These are phyloP conservation scores for Caenorhabditis afra DNA, from an alignment of 2,888 invertebrate genomes.

Conservation along the genomic window DNA sequence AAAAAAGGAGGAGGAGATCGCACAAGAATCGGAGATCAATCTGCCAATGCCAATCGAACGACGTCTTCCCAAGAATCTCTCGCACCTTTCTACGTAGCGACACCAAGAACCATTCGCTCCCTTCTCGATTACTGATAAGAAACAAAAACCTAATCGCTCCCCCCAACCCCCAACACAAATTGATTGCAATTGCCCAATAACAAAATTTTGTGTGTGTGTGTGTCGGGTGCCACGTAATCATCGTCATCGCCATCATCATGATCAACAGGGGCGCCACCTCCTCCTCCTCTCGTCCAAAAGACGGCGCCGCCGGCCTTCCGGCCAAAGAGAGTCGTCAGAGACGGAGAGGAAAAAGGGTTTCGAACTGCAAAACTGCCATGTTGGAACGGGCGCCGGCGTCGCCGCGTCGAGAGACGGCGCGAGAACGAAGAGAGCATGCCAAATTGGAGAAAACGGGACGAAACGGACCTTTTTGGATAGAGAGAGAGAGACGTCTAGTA, in stretches of 20 bases:
- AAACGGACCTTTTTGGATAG: neutral
- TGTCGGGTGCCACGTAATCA: neutral
- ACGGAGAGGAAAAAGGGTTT: slow-evolving; percentile 16
- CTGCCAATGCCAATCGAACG: too few relatives aligned
- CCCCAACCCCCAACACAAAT: too few relatives aligned
- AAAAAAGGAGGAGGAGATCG: neutral
- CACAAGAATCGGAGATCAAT: neutral
- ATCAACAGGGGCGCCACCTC: neutral
- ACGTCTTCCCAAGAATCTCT: too few relatives aligned
- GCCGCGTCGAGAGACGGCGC: too few relatives aligned
- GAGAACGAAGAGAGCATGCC: neutral
- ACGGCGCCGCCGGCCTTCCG: too few relatives aligned
- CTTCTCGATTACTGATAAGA: too few relatives aligned
- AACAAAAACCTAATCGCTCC: too few relatives aligned
- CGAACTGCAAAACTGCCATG: neutral
- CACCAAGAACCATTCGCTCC: too few relatives aligned
- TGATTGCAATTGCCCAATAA: too few relatives aligned
- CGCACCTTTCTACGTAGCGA: too few relatives aligned
- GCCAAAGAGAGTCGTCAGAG: slow-evolving; percentile 7
- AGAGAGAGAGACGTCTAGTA: neutral
- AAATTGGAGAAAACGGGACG: slow-evolving; percentile 1
- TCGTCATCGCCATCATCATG: too few relatives aligned
- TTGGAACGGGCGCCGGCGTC: too few relatives aligned
- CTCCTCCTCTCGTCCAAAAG: neutral
- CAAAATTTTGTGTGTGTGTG: neutral